Conservation (phyloP, 1,140 invertebrate species). For the Myzus persicae region DNA sequence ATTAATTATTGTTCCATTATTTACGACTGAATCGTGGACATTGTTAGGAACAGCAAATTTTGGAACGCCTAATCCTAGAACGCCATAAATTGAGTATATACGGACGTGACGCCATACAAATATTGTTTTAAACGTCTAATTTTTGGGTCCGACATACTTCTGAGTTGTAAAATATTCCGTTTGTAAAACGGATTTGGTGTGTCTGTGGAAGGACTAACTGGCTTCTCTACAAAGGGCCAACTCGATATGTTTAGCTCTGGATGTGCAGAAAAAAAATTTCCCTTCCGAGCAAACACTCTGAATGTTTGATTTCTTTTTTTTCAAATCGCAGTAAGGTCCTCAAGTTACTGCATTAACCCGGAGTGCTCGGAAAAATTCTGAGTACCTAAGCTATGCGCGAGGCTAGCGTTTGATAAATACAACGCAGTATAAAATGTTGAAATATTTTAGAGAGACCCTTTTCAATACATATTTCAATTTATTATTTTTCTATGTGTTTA, state of each 20-base stretch:
- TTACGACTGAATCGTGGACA: background rate
- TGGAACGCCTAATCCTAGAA: background rate
- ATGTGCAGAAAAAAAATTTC: background rate
- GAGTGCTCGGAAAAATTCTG: background rate
- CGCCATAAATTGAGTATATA: no score
- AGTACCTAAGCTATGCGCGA: background rate
- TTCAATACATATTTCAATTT: background rate
- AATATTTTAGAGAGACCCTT: background rate
- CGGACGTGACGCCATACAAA: background rate
- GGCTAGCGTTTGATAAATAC: background rate
- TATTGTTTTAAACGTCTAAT: background rate
- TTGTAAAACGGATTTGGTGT: background rate
- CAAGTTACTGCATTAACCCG: background rate
- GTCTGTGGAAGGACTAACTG: background rate
- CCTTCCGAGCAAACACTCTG: background rate
- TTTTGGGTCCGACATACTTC: background rate
- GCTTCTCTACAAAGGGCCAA: background rate
- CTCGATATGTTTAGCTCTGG: background rate
- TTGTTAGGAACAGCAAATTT: background rate
- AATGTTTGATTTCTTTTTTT: constrained; percentile 7
- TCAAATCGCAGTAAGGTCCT: background rate
- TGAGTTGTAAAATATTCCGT: background rate
- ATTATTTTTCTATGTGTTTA: background rate
- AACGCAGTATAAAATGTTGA: background rate
- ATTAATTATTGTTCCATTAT: background rate